A percentile compares a stretch with the other conserved stretches of the same genome.
phyloP scores from a whole-genome alignment of 2,113 vertebrate genomes.

The Promerops cafer region DNA sequence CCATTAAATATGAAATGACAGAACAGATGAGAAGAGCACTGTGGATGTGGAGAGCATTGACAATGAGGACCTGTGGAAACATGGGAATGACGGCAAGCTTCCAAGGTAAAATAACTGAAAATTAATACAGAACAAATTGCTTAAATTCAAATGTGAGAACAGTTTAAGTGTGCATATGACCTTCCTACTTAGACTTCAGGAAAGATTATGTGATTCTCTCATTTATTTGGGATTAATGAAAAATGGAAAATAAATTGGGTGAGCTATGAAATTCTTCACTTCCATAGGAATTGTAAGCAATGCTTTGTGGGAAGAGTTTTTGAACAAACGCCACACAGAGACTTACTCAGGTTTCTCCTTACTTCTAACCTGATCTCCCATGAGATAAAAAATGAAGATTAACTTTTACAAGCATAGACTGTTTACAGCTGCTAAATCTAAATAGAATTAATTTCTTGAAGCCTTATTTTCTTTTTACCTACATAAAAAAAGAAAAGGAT shows the following conservation, averaged over 20 bases:
- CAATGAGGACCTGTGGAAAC: conserved; percentile 1
- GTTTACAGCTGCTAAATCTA: neutral
- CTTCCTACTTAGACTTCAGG: neutral
- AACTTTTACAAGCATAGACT: neutral
- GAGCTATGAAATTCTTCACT: neutral
- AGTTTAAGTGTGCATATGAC: neutral
- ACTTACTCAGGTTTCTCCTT: neutral
- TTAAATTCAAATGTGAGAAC: neutral
- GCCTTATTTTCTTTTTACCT: neutral
- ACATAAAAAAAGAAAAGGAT: neutral
- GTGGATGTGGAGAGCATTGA: conserved; percentile 19
- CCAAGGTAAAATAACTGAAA: neutral
- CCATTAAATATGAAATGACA: conserved; percentile 56
- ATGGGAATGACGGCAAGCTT: neutral
- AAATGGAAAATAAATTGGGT: neutral
- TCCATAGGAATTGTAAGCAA: neutral
- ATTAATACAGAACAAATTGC: conserved; percentile 25
- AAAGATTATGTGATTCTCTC: neutral
- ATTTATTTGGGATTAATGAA: neutral
- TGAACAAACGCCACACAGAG: neutral
- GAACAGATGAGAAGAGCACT: conserved; percentile 58
- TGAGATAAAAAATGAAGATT: neutral
- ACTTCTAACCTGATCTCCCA: neutral
- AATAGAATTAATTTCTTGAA: neutral
- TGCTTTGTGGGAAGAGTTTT: neutral